These are phyloP conservation scores for Hanleya hanleyi DNA, from an alignment of 2,888 invertebrate genomes.

Conservation along the genomic window DNA sequence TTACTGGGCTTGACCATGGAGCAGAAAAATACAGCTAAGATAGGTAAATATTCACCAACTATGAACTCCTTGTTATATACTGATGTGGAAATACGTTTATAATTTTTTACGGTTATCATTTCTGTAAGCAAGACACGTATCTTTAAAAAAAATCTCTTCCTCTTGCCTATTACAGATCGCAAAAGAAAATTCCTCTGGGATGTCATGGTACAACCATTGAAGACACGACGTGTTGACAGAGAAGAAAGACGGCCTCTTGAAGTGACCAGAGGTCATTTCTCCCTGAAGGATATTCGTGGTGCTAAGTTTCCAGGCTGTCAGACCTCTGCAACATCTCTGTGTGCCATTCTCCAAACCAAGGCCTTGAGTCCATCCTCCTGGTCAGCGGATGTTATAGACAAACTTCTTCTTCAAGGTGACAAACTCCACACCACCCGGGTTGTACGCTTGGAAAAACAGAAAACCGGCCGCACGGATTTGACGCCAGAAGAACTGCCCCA, in stretches of 20 bases:
- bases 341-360: neutral
- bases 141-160: too few species aligned
- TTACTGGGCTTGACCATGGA: too few species aligned
- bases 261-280: neutral
- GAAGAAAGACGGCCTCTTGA: neutral
- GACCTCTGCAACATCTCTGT: neutral
- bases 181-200: neutral
- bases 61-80: too few species aligned
- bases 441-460: neutral
- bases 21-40: too few species aligned
- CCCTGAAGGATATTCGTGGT: neutral
- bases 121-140: too few species aligned
- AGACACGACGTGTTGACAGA: neutral
- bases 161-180: neutral
- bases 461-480: neutral
- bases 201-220: neutral
- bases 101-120: too few species aligned
- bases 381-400: neutral
- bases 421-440: neutral
- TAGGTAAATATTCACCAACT: too few species aligned
- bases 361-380: neutral
- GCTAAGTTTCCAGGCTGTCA: neutral
- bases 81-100: too few species aligned
- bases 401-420: neutral
- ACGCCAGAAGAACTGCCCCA: neutral